A percentile compares a stretch with the other conserved stretches of the same genome.
These are phyloP conservation scores for Drosophila prostipennis DNA, from an alignment of 2,888 invertebrate genomes.

Conservation along the genomic window DNA sequence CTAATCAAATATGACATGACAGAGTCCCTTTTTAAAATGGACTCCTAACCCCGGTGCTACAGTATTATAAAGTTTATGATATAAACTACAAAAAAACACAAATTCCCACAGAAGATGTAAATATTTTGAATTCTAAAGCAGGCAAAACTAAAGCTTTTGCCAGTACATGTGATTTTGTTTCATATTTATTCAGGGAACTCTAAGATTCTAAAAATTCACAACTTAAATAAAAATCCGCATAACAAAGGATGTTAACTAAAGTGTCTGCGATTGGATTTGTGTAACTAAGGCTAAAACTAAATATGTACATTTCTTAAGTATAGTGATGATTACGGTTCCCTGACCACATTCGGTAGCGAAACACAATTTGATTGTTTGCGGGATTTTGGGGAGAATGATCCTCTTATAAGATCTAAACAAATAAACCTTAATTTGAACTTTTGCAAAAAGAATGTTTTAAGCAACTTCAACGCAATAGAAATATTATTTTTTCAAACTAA, in stretches of 20 bases:
- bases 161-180: slow-evolving; percentile 15
- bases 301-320: slow-evolving; percentile 19
- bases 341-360: slow-evolving; percentile 4
- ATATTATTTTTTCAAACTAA: not conserved
- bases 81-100: not conserved
- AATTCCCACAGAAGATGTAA: not conserved
- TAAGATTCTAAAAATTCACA: slow-evolving; percentile 29
- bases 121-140: not conserved
- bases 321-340: slow-evolving; percentile 17
- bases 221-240: slow-evolving; percentile 28
- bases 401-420: not conserved
- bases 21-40: slow-evolving; percentile 22
- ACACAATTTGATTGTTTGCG: slow-evolving; percentile 38
- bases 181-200: slow-evolving; percentile 36
- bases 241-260: slow-evolving; percentile 17
- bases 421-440: slow-evolving; percentile 19
- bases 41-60: not conserved
- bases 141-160: not conserved
- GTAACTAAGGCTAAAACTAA: slow-evolving; percentile 25
- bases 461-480: slow-evolving; percentile 14
- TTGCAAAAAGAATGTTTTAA: slow-evolving; percentile 24
- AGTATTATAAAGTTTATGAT: slow-evolving; percentile 20
- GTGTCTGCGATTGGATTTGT: slow-evolving; percentile 12
- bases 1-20: slow-evolving; percentile 66
- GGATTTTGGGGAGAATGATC: slow-evolving; percentile 3